Conservation (phyloP, 2,113 vertebrate genomes). For the Trogon surrucura region DNA sequence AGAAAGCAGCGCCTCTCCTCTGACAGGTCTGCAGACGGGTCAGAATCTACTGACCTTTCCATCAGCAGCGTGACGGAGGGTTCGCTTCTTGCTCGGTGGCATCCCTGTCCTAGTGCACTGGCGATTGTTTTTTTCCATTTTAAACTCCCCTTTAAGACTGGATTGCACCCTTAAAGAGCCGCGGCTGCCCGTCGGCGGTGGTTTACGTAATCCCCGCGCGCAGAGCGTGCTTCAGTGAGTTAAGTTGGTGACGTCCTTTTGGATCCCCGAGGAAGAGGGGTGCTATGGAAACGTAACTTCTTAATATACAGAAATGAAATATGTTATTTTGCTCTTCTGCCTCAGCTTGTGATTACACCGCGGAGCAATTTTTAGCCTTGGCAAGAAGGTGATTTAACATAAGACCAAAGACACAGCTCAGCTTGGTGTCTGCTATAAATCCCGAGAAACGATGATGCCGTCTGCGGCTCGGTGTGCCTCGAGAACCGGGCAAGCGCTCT, state of each 20-base stretch:
- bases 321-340: conserved; percentile 14
- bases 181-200: neutral
- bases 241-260: neutral
- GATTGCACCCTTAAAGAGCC: neutral
- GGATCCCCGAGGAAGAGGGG: neutral
- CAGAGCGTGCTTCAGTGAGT: neutral
- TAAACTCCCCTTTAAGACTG: neutral
- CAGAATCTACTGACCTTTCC: neutral
- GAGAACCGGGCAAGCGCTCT: neutral
- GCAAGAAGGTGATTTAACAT: conserved; percentile 21
- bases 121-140: fast-evolving
- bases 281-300: conserved; percentile 61
- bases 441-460: neutral
- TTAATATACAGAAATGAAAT: conserved; percentile 35
- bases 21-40: neutral
- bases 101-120: neutral
- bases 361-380: conserved; percentile 63
- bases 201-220: neutral
- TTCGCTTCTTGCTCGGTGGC: neutral
- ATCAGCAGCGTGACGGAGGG: neutral
- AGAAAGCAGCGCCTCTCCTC: neutral
- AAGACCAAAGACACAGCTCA: neutral
- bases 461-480: neutral
- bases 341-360: conserved; percentile 29
- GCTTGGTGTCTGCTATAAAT: neutral